Evolutionary conservation across 2,113 vertebrate genomes (phyloP).

Genomic region (Apodemus sylvaticus): DNA sequence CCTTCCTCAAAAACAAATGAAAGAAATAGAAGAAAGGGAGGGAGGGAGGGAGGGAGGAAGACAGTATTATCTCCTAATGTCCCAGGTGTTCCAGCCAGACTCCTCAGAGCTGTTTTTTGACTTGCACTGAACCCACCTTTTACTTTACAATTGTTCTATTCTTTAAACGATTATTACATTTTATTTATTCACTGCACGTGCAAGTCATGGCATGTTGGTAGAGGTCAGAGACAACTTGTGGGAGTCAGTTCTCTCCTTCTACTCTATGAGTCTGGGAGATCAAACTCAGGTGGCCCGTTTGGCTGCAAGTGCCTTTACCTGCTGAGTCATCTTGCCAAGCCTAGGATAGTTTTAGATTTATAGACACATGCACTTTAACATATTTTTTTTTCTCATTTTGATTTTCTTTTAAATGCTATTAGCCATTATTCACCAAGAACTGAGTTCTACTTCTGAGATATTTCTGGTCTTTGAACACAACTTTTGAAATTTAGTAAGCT

Average conservation of each 20-base stretch:
- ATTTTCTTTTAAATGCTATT: not conserved
- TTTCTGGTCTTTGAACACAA: not conserved
- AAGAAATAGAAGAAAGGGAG: not conserved
- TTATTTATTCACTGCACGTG: not conserved
- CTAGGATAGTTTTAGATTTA: not conserved
- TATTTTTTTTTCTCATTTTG: not conserved
- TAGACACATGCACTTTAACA: not conserved
- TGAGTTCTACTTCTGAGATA: not conserved
- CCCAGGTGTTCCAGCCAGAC: not conserved
- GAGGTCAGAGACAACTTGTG: not conserved
- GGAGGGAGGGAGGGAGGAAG: no score
- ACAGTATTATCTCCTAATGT: not conserved
- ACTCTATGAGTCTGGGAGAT: not conserved
- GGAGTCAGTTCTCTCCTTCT: not conserved
- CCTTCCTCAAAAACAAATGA: not conserved
- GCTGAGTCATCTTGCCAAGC: not conserved
- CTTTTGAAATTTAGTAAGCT: not conserved
- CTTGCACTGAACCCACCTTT: not conserved
- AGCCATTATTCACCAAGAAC: not conserved
- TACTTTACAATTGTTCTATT: not conserved
- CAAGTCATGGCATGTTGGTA: not conserved
- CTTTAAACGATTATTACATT: not conserved
- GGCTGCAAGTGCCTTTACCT: not conserved
- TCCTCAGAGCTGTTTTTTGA: not conserved
- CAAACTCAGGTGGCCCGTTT: not conserved